Evolutionary conservation across 2,113 vertebrate species (phyloP).

Genomic region (Nesogale talazaci): DNA sequence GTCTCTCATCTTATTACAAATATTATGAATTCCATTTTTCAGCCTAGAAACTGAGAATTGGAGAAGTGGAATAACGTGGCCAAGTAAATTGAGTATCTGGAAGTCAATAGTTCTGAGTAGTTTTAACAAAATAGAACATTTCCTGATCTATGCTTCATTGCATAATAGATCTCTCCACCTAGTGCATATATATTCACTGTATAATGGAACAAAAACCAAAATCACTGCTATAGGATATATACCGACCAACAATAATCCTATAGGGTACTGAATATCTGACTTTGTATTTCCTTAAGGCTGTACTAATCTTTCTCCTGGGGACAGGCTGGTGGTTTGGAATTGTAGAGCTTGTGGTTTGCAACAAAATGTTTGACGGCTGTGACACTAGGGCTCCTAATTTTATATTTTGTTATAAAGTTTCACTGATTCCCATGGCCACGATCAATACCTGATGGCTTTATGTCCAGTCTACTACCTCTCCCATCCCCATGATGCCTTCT

Average conservation of each 20-base stretch:
- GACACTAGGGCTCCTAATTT: too few species aligned
- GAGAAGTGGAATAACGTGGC: neutral
- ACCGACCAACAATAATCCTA: too few species aligned
- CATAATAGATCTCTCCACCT: neutral
- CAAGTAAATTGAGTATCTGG: neutral
- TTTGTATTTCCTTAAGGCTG: too few species aligned
- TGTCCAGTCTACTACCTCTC: neutral
- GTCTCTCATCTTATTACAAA: neutral
- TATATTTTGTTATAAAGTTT: neutral
- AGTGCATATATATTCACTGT: neutral
- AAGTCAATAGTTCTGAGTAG: neutral
- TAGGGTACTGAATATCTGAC: too few species aligned
- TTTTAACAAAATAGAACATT: neutral
- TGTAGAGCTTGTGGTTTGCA: too few species aligned
- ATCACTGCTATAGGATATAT: too few species aligned
- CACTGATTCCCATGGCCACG: neutral
- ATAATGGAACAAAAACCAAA: too few species aligned
- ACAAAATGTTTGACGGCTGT: too few species aligned
- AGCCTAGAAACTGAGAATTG: neutral
- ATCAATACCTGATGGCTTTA: neutral
- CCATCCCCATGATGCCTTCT: neutral
- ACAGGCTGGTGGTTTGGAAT: too few species aligned
- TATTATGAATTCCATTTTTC: neutral
- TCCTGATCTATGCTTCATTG: neutral
- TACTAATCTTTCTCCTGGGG: too few species aligned